Conservation (phyloP, 1,140 invertebrate species). For the Eupristina koningsbergeri region DNA sequence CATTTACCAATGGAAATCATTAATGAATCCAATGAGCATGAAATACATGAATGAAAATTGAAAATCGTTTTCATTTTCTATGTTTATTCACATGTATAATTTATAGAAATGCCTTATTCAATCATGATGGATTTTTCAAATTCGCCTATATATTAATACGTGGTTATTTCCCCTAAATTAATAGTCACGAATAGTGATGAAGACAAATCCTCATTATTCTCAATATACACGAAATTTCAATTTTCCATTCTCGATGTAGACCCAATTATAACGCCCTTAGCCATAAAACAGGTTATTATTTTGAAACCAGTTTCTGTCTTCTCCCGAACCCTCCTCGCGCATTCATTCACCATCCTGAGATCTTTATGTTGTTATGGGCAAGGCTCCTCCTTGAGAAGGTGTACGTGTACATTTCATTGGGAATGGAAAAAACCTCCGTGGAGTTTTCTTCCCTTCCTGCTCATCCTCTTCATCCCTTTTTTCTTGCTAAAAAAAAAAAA, state of each 20-base stretch:
- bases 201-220: neutral
- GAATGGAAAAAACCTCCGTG: conserved; percentile 10
- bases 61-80: too few species aligned
- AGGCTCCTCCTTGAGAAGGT: neutral
- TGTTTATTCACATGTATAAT: too few species aligned
- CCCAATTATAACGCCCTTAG: conserved; percentile 5
- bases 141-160: too few species aligned
- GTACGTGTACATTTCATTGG: conserved; percentile 8
- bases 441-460: conserved; percentile 1
- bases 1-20: too few species aligned
- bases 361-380: neutral
- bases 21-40: too few species aligned
- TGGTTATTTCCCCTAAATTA: conserved; percentile 19
- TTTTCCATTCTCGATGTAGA: conserved; percentile 19
- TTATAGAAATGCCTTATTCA: neutral
- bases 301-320: conserved; percentile 42
- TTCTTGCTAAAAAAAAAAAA: conserved; percentile 9
- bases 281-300: conserved; percentile 45
- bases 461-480: neutral
- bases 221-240: conserved; percentile 41
- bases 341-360: neutral
- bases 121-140: neutral
- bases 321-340: too few species aligned
- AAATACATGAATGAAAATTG: too few species aligned
- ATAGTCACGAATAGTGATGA: neutral